These are phyloP conservation scores for Pocillopora damicornis DNA, from an alignment of 64 coral and sea anemone genomes.

Conservation along the genomic window DNA sequence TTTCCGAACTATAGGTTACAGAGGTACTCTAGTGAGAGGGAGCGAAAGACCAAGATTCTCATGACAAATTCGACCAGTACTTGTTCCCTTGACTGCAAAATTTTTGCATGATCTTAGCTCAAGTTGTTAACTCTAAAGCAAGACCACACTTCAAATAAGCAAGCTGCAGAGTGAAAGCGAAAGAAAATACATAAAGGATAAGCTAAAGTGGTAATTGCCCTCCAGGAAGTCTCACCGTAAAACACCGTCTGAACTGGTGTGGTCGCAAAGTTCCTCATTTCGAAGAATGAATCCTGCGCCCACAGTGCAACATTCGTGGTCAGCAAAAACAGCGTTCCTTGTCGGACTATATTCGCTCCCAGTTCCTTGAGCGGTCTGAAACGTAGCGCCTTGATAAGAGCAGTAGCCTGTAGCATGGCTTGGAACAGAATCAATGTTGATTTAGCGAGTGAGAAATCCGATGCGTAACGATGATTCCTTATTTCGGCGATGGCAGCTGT, in stretches of 20 bases:
- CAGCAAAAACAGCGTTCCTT: constrained; percentile 86
- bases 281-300: constrained; percentile 95
- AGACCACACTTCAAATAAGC: constrained; percentile 95
- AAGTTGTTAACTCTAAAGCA: constrained; percentile 66
- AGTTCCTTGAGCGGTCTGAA: constrained; percentile 85
- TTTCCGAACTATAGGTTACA: too few relatives aligned
- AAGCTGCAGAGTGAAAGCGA: constrained; percentile 94
- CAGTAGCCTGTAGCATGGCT: constrained; percentile 88
- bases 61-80: neutral
- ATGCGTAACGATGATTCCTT: constrained; percentile 61
- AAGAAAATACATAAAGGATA: constrained; percentile 97
- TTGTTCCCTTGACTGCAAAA: neutral
- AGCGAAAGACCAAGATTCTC: too few relatives aligned
- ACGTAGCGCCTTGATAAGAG: constrained; percentile 89
- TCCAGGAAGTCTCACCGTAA: constrained; percentile 94
- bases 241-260: constrained; percentile 89
- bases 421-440: constrained; percentile 72
- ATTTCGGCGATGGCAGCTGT: constrained; percentile 92
- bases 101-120: neutral
- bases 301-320: constrained; percentile 92
- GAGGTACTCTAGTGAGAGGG: too few relatives aligned
- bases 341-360: constrained; percentile 85
- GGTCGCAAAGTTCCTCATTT: constrained; percentile 74
- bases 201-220: constrained; percentile 82
- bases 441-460: constrained; percentile 81